A percentile compares a stretch with the other conserved stretches of the same genome.
These are phyloP conservation scores for Cerceris rybyensis DNA, from an alignment of 2,888 invertebrate species.

Conservation along the genomic window DNA sequence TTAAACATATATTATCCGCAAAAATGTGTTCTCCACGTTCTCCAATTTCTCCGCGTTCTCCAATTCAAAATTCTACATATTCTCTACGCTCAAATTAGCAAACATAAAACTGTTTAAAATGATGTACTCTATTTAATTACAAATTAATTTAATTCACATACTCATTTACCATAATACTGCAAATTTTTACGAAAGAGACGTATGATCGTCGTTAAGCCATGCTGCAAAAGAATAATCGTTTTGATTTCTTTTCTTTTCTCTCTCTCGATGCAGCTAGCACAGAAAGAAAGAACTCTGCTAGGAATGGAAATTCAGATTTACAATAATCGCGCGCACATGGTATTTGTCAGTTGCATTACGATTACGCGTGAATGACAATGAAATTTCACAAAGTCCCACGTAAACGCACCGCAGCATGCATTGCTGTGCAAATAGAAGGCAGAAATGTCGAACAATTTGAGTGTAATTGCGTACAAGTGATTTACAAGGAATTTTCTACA, in stretches of 20 bases:
- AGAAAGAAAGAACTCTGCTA: background rate
- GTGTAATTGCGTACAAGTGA: too few relatives aligned
- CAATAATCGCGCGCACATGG: background rate
- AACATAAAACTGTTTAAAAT: too few relatives aligned
- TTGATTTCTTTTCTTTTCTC: background rate
- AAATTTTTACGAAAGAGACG: slow-evolving; percentile 11
- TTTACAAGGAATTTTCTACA: too few relatives aligned
- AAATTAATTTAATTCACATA: background rate
- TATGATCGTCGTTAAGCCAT: background rate
- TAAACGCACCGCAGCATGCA: background rate
- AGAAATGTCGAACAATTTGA: background rate
- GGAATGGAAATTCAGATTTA: background rate
- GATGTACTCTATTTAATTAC: too few relatives aligned
- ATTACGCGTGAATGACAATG: background rate
- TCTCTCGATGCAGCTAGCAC: background rate
- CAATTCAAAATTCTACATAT: too few relatives aligned
- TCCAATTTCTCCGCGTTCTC: too few relatives aligned
- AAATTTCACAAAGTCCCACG: background rate
- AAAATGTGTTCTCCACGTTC: too few relatives aligned
- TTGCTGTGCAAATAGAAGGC: background rate
- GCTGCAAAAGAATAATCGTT: background rate
- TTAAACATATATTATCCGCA: too few relatives aligned
- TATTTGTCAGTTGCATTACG: background rate
- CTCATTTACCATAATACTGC: background rate
- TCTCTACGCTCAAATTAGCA: too few relatives aligned